Conservation (phyloP, 2,113 vertebrate species). For the Nesospiza acunhae region DNA sequence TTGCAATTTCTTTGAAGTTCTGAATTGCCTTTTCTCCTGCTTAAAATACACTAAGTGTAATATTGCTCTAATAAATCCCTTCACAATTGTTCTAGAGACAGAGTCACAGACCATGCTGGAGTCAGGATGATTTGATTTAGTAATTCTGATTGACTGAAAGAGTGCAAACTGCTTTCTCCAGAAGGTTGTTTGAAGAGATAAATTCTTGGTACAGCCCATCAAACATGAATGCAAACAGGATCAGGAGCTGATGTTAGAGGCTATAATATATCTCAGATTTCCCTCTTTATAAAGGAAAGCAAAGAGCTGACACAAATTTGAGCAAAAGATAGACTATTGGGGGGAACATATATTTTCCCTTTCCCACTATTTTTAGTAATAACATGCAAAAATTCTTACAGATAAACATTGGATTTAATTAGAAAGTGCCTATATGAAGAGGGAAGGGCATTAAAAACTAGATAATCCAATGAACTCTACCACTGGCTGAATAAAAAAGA, state of each 20-base stretch:
- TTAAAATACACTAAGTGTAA: background rate
- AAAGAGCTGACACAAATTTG: background rate
- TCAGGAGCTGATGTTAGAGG: background rate
- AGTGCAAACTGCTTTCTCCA: background rate
- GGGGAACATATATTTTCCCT: background rate
- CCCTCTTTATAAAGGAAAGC: background rate
- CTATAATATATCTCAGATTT: background rate
- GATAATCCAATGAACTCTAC: background rate
- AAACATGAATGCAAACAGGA: background rate
- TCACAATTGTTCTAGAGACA: background rate
- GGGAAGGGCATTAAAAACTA: background rate
- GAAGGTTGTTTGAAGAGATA: background rate
- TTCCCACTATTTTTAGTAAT: background rate
- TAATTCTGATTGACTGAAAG: background rate
- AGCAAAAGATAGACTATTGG: background rate
- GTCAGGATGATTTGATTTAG: background rate
- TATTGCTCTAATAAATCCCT: background rate
- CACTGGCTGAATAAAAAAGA: background rate
- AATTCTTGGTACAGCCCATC: background rate
- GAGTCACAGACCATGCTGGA: background rate
- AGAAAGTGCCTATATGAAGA: background rate
- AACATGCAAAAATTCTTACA: background rate
- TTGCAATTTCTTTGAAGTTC: background rate
- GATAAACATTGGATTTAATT: background rate
- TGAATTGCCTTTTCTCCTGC: background rate